These are phyloP conservation scores for Aphelinus certus DNA, from an alignment of 1,140 invertebrate genomes.

Conservation along the genomic window DNA sequence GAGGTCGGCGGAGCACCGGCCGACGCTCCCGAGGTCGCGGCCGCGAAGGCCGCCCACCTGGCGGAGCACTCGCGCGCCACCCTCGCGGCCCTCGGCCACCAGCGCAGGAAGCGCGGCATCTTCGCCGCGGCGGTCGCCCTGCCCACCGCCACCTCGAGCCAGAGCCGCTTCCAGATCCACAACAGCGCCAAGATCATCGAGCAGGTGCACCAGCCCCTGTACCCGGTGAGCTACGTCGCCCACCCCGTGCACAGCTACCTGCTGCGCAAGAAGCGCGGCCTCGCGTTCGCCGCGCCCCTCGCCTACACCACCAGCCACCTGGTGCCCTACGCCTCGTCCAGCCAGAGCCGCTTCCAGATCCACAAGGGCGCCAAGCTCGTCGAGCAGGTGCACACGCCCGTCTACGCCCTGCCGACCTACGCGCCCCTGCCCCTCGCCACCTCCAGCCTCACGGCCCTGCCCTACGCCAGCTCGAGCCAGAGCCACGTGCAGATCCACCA, in stretches of 20 bases:
- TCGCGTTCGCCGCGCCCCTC: neutral
- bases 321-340: neutral
- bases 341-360: slow-evolving; percentile 21
- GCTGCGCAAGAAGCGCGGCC: slow-evolving; percentile 15
- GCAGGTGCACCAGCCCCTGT: neutral
- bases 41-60: slow-evolving; percentile 4
- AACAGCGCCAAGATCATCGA: slow-evolving; percentile 18
- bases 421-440: neutral
- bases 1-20: slow-evolving; percentile 21
- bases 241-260: neutral
- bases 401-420: neutral
- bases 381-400: slow-evolving; percentile 16
- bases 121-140: neutral
- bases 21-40: slow-evolving; percentile 37
- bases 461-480: neutral
- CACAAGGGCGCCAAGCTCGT: slow-evolving; percentile 30
- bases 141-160: neutral
- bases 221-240: neutral
- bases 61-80: slow-evolving; percentile 20
- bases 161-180: slow-evolving; percentile 32
- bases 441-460: neutral
- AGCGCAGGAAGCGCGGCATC: slow-evolving; percentile 21
- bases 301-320: neutral
- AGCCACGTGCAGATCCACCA: neutral
- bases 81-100: slow-evolving; percentile 16